Evolutionary conservation across 2,797 vertebrate species (phyloP).

Genomic region (Gorsachius magnificus): DNA sequence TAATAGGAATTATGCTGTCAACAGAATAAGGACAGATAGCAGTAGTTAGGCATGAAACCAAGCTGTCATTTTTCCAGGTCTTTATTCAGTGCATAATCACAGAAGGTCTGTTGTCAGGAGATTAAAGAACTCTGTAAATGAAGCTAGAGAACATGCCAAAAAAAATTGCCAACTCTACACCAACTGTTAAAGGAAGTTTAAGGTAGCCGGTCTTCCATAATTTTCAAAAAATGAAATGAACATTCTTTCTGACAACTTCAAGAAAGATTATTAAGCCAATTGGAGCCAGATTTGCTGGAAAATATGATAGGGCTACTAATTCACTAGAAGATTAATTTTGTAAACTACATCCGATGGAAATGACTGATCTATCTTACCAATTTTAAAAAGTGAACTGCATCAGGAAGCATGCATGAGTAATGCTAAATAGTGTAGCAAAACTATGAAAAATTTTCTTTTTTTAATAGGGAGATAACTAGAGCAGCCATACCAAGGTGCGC

Average conservation of each 20-base stretch:
- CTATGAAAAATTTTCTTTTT: neutral
- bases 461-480: neutral
- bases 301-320: neutral
- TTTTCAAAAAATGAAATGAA: neutral
- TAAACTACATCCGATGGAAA: neutral
- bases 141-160: neutral
- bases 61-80: slow-evolving; percentile 2
- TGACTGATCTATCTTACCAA: neutral
- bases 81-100: slow-evolving; percentile 32
- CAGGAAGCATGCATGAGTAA: neutral
- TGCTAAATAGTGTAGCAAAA: neutral
- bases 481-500: neutral
- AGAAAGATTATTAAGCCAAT: neutral
- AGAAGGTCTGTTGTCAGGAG: slow-evolving; percentile 57
- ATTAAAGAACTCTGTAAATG: slow-evolving; percentile 46
- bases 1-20: neutral
- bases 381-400: neutral
- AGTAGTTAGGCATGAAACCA: slow-evolving; percentile 28
- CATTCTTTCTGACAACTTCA: neutral
- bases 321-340: neutral
- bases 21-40: neutral
- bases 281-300: neutral
- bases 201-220: neutral
- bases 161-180: slow-evolving; percentile 25
- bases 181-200: slow-evolving; percentile 8